Conservation (phyloP, 2,888 invertebrate genomes). For the Litoditis marina region DNA sequence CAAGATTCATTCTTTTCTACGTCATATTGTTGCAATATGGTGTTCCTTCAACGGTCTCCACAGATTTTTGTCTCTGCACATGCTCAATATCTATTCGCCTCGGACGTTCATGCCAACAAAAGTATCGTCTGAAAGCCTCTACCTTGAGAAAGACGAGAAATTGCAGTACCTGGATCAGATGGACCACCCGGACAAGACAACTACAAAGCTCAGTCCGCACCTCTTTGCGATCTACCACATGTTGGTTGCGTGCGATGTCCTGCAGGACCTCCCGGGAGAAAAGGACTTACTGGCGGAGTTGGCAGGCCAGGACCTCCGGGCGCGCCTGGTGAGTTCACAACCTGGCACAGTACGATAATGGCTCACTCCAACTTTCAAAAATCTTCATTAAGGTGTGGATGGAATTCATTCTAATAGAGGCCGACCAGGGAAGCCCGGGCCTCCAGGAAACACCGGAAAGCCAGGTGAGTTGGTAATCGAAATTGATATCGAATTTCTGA, state of each 20-base stretch:
- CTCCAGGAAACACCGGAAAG: constrained; percentile 6
- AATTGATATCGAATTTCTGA: no score
- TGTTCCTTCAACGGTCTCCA: no score
- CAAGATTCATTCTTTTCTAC: background rate
- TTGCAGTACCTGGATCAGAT: constrained; percentile 7
- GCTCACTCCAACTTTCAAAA: background rate
- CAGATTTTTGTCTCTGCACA: no score
- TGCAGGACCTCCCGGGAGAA: constrained; percentile 27
- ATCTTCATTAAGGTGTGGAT: constrained; percentile 2
- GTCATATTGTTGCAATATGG: no score
- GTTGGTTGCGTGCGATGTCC: constrained; percentile 28
- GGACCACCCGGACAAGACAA: constrained; percentile 10
- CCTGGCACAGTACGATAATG: no score
- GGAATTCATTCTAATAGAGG: no score
- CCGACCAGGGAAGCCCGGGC: background rate
- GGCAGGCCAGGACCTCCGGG: constrained; percentile 22
- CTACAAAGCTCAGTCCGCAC: constrained; percentile 1
- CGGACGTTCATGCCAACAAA: no score
- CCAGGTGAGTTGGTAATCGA: no score
- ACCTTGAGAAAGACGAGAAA: no score
- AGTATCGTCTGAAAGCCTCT: no score
- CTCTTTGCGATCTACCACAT: constrained; percentile 4
- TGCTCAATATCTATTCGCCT: no score
- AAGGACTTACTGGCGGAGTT: constrained; percentile 22
- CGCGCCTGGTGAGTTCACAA: constrained; percentile 13